phyloP scores from a whole-genome alignment of 2,797 vertebrate species.

The Sus cebifrons region DNA sequence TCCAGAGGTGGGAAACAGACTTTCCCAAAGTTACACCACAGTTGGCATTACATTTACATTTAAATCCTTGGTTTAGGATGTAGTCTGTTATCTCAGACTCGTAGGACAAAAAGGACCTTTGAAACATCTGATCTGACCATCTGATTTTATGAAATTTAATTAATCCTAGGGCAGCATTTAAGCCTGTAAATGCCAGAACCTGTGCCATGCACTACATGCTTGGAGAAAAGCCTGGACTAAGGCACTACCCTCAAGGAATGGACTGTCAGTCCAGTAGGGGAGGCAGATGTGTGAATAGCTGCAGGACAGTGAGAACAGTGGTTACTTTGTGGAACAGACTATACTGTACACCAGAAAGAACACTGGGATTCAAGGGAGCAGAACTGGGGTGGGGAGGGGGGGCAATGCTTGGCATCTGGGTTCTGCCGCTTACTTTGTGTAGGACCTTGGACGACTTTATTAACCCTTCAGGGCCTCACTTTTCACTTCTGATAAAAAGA shows the following conservation, averaged over 20 bases:
- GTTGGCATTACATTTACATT: neutral
- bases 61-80: neutral
- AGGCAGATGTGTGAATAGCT: neutral
- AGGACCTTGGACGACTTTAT: slow-evolving; percentile 65
- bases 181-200: neutral
- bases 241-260: neutral
- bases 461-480: slow-evolving; percentile 55
- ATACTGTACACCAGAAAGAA: neutral
- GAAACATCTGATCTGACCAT: neutral
- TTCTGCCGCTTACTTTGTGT: slow-evolving; percentile 74
- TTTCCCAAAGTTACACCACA: neutral
- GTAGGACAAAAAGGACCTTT: neutral
- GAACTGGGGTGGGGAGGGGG: neutral
- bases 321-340: neutral
- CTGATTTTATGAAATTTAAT: neutral
- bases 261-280: neutral
- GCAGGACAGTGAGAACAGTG: neutral
- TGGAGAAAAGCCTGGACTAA: neutral
- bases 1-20: neutral
- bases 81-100: neutral
- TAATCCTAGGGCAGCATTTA: slow-evolving; percentile 7
- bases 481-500: slow-evolving; percentile 71
- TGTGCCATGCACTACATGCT: neutral
- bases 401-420: neutral
- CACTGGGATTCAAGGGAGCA: neutral